These are phyloP conservation scores for Drosophila prostipennis DNA, from an alignment of 2,888 invertebrate species.

Conservation along the genomic window DNA sequence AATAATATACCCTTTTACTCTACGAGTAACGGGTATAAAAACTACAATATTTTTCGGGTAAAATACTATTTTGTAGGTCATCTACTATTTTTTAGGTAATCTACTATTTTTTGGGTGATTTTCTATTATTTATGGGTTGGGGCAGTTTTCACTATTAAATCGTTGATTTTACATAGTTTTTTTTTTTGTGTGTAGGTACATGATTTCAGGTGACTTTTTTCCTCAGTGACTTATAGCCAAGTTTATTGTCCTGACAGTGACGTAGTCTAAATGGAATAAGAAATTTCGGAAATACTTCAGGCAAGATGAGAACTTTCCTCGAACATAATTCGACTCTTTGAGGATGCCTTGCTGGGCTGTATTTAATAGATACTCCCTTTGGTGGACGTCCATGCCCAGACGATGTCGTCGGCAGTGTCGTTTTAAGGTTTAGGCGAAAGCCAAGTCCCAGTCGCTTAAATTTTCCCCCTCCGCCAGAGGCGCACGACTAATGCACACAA, in stretches of 20 bases:
- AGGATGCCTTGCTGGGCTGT: slow-evolving; percentile 6
- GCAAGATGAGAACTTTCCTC: slow-evolving; percentile 13
- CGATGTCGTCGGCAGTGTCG: background rate
- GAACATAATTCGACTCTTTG: slow-evolving; percentile 4
- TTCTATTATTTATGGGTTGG: too few species aligned
- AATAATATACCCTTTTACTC: too few species aligned
- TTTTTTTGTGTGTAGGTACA: too few species aligned
- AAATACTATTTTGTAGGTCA: too few species aligned
- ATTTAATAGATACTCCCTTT: slow-evolving; percentile 21
- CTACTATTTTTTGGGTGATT: too few species aligned
- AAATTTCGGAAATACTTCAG: slow-evolving; percentile 15
- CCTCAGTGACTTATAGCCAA: slow-evolving; percentile 1
- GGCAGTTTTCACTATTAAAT: too few species aligned
- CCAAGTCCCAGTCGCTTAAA: slow-evolving; percentile 30
- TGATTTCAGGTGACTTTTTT: background rate
- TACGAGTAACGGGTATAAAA: too few species aligned
- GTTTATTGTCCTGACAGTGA: slow-evolving; percentile 12
- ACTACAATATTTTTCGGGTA: too few species aligned
- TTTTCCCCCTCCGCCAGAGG: slow-evolving; percentile 25
- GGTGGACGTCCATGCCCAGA: slow-evolving; percentile 1
- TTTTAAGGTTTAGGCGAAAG: slow-evolving; percentile 21
- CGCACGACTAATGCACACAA: slow-evolving; percentile 50
- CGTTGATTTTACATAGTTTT: too few species aligned
- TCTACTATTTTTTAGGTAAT: too few species aligned
- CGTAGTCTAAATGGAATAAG: slow-evolving; percentile 3